Percentiles rank a stretch among this genome's conserved stretches.
phyloP scores from a whole-genome alignment of 1,140 invertebrate genomes.

The Metaphire vulgaris region DNA sequence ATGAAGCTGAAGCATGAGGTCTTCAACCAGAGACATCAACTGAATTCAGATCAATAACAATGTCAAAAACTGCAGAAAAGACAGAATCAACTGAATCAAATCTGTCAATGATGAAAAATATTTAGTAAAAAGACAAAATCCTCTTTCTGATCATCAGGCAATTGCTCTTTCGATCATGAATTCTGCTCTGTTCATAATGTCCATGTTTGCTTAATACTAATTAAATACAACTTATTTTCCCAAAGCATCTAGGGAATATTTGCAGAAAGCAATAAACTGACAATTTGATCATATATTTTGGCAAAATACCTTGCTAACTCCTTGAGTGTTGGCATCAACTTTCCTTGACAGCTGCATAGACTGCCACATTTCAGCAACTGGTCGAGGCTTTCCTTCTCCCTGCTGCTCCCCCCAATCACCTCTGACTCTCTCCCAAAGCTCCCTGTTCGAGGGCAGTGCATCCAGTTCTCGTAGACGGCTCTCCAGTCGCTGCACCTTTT shows the following conservation, averaged over 20 bases:
- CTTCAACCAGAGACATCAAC: constrained; percentile 40
- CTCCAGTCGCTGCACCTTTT: constrained; percentile 39
- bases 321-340: constrained; percentile 58
- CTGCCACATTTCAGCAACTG: constrained; percentile 59
- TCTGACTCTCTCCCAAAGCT: constrained; percentile 58
- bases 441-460: constrained; percentile 49
- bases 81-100: too few relatives aligned
- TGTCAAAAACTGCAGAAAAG: too few relatives aligned
- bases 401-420: constrained; percentile 38
- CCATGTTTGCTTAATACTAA: too few relatives aligned
- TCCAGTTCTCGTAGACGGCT: constrained; percentile 39
- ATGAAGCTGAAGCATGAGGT: constrained; percentile 40
- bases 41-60: constrained; percentile 29
- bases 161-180: too few relatives aligned
- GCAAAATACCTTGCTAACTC: constrained; percentile 54
- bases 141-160: too few relatives aligned
- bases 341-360: constrained; percentile 57
- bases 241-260: too few relatives aligned
- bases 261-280: too few relatives aligned
- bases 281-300: too few relatives aligned
- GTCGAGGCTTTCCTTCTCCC: constrained; percentile 40
- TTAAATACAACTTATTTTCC: too few relatives aligned
- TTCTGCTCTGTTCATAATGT: too few relatives aligned
- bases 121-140: too few relatives aligned
- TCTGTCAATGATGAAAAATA: too few relatives aligned